A percentile compares a stretch with the other conserved stretches of the same genome.
Evolutionary conservation across 2,797 vertebrate genomes (phyloP).

Genomic region (Smutsia temminckii): DNA sequence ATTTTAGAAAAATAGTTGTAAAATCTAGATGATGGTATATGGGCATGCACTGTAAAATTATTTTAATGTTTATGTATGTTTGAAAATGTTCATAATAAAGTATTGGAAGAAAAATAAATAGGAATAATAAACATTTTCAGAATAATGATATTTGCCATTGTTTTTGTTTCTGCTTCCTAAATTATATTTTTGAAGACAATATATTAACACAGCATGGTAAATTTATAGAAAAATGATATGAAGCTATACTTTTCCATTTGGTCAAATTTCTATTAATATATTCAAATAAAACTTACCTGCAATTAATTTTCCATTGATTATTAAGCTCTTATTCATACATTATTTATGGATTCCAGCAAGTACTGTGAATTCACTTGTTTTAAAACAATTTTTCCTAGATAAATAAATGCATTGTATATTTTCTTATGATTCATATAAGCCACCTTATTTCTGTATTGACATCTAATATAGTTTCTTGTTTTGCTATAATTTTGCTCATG

Average conservation of each 20-base stretch:
- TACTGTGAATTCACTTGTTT: not conserved
- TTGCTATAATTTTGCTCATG: not conserved
- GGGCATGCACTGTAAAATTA: not conserved
- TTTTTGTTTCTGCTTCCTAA: not conserved
- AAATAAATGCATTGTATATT: not conserved
- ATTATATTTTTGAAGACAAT: not conserved
- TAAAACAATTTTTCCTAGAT: not conserved
- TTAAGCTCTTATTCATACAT: not conserved
- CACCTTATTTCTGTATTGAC: not conserved
- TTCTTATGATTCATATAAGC: not conserved
- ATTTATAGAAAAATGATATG: not conserved
- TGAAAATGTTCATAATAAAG: not conserved
- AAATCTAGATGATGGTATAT: not conserved
- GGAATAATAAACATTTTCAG: not conserved
- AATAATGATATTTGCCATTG: not conserved
- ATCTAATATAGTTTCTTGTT: not conserved
- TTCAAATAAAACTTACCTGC: not conserved
- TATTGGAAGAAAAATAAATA: not conserved
- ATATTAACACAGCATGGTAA: not conserved
- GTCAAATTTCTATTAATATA: slow-evolving; percentile 1
- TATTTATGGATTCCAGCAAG: slow-evolving; percentile 3
- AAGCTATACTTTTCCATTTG: slow-evolving; percentile 30
- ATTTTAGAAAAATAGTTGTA: not conserved
- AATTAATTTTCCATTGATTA: not conserved
- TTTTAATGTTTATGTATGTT: not conserved